These are phyloP conservation scores for Cettia cetti DNA, from an alignment of 2,113 vertebrate species.

Conservation along the genomic window DNA sequence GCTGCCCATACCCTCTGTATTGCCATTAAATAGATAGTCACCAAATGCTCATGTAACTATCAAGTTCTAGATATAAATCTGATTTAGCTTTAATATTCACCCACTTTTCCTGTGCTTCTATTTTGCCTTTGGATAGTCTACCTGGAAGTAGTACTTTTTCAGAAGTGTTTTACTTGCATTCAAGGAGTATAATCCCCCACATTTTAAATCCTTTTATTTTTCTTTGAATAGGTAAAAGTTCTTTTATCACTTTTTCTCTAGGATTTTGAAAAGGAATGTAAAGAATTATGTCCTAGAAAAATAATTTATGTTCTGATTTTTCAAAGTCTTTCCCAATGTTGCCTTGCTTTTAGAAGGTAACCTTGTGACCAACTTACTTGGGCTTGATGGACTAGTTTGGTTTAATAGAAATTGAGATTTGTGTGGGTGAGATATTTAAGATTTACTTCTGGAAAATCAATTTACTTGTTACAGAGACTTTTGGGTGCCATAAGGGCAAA, in stretches of 20 bases:
- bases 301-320: background rate
- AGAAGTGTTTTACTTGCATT: background rate
- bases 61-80: background rate
- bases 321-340: background rate
- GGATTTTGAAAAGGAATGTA: background rate
- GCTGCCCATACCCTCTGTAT: background rate
- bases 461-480: background rate
- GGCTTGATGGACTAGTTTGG: background rate
- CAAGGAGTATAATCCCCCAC: fast-evolving
- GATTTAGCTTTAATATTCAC: background rate
- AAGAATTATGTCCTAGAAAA: background rate
- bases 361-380: background rate
- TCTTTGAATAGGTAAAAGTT: background rate
- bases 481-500: background rate
- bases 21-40: background rate
- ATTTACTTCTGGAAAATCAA: background rate
- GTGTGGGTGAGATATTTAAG: background rate
- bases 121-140: background rate
- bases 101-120: background rate
- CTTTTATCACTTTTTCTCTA: background rate
- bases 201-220: background rate
- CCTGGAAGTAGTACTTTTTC: background rate
- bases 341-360: background rate
- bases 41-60: background rate
- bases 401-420: background rate